phyloP scores from a whole-genome alignment of 2,888 invertebrate species.

The Macrosoma leucophasiata region DNA sequence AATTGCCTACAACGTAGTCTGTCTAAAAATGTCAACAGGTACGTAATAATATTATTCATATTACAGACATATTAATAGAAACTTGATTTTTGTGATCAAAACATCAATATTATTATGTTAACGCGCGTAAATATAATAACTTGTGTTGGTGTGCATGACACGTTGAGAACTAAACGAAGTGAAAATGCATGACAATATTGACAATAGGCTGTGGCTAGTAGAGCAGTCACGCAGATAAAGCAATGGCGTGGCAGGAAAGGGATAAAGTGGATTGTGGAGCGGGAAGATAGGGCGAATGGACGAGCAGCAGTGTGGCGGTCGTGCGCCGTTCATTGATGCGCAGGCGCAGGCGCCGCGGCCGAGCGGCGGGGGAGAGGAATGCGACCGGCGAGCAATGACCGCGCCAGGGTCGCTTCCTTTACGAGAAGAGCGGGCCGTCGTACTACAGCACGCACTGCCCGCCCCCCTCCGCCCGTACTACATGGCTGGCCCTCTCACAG shows the following conservation, averaged over 20 bases:
- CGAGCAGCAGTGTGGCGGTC: conserved; percentile 44
- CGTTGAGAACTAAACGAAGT: too few species aligned
- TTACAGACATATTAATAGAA: too few species aligned
- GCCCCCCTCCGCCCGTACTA: conserved; percentile 42
- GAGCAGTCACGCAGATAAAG: conserved; percentile 24
- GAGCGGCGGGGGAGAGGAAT: conserved; percentile 57
- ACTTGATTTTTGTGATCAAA: too few species aligned
- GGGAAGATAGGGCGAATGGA: conserved; percentile 49
- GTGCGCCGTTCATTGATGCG: conserved; percentile 72
- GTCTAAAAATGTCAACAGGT: too few species aligned
- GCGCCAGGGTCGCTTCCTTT: conserved; percentile 75
- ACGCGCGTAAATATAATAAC: too few species aligned
- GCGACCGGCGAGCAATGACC: conserved; percentile 75
- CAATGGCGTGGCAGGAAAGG: conserved; percentile 32
- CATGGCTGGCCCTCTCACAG: conserved; percentile 59
- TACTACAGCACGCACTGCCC: conserved; percentile 61
- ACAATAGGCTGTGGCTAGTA: conserved; percentile 12
- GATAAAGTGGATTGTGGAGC: conserved; percentile 32
- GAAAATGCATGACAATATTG: too few species aligned
- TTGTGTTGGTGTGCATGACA: too few species aligned
- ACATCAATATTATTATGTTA: too few species aligned
- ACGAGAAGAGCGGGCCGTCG: conserved; percentile 71
- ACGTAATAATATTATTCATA: too few species aligned
- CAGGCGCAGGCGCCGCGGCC: conserved; percentile 55
- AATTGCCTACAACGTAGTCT: too few species aligned